Evolutionary conservation across 2,113 vertebrate genomes (phyloP), one percentile per base, ranked within the genome.

Genomic region (Caloenas nicobarica): DNA sequence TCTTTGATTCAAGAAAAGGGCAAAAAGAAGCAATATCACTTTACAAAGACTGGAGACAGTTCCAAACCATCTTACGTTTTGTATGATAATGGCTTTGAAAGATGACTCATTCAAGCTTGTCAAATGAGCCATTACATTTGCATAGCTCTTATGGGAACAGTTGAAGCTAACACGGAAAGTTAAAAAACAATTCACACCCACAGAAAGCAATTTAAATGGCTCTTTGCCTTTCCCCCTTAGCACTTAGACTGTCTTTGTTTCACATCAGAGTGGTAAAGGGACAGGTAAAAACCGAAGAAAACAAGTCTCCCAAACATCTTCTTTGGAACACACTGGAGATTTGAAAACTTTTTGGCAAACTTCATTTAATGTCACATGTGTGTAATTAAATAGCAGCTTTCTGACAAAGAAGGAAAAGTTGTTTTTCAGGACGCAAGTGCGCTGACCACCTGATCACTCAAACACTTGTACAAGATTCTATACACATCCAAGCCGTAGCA

Each of bases 101-200:
- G 93, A 81, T 68, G 82, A 96, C 93, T 96, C 93, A 78, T 53
- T 48, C 61, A 31, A 92, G 95, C 86, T 80, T 76, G 81, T 95
- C 92, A 96, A 96, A 97, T 97, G 88, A 96, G 38, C 96, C 89
- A 91, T 94, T 97, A 84, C 91, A 79, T 95, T 96, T 95, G 87
- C 92, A 56, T 81, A 54, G 58, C 81, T 80, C 86, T 78, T 60
- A 18, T 4, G 42, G 85, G 85, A 91, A 81, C 56, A 5, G 1
- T 54, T 89, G 40, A 58, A 87, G 51, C 1, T 16, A 79, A 69
- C 38, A 11, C 61, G n/a, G 80, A 84, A 86, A 81, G 13, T 64
- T 42, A 44, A 81, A 95, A 86, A 87, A 24, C 51, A 74, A 18
- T 16, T 10, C 42, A 13, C 11, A 29, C 24, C 19, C 44, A 36